Evolutionary conservation across 1,140 invertebrate species (phyloP).

Genomic region (Ostrea denselamellosa): DNA sequence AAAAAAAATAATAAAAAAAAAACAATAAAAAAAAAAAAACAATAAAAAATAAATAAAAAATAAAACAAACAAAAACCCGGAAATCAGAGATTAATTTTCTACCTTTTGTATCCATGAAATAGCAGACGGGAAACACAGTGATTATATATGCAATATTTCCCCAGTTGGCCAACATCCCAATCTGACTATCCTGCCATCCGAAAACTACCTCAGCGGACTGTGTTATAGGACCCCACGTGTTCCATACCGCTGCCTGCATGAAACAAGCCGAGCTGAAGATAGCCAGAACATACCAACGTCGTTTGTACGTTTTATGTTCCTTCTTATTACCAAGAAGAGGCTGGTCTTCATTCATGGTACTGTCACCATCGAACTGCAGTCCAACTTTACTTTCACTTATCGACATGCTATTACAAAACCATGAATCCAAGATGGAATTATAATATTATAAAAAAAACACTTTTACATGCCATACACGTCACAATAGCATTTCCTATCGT

Average conservation of each 20-base stretch:
- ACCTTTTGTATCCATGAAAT: slow-evolving; percentile 75
- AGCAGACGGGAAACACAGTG: slow-evolving; percentile 79
- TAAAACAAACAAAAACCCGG: too few species aligned
- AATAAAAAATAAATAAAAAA: too few species aligned
- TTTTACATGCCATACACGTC: too few species aligned
- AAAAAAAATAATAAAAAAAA: too few species aligned
- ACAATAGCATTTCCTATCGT: not conserved
- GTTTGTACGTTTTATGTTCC: slow-evolving; percentile 51
- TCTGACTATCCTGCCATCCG: slow-evolving; percentile 77
- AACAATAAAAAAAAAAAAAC: too few species aligned
- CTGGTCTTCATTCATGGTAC: not conserved
- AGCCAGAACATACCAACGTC: slow-evolving; percentile 65
- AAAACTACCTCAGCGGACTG: slow-evolving; percentile 79
- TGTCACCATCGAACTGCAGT: not conserved
- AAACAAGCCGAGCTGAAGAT: slow-evolving; percentile 60
- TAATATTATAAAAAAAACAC: too few species aligned
- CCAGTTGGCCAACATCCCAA: slow-evolving; percentile 80
- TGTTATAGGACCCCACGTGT: slow-evolving; percentile 81
- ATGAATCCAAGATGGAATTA: not conserved
- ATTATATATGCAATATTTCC: slow-evolving; percentile 80
- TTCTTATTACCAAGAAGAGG: not conserved
- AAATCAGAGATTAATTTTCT: not conserved
- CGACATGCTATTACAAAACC: not conserved
- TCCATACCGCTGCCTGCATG: slow-evolving; percentile 77
- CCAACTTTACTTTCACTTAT: not conserved